Percentiles rank a stretch among this genome's conserved stretches.
Conservation (phyloP, 2,113 vertebrate species). For the Heteronetta atricapilla region DNA sequence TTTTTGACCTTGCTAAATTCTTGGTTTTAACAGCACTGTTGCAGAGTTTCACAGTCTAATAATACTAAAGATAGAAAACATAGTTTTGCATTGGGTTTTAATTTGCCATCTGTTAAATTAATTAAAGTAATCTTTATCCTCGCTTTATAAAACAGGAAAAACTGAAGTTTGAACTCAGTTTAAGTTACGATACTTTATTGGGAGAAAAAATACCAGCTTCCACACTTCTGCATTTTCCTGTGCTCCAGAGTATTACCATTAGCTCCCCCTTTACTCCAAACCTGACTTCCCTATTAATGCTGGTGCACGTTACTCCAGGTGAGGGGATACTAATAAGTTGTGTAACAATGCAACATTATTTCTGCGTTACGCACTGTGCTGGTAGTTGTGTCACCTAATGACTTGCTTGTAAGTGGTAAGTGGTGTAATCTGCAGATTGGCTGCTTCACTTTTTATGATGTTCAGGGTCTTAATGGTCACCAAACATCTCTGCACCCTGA, state of each 20-base stretch:
- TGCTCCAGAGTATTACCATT: rapidly evolving
- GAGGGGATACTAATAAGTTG: neutral
- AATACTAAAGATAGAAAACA: constrained; percentile 7
- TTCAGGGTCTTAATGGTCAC: neutral
- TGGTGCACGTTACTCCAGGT: neutral
- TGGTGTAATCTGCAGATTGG: neutral
- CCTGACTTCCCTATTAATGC: neutral
- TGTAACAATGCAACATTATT: neutral
- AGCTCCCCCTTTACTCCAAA: neutral
- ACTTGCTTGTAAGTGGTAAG: neutral
- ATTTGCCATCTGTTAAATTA: constrained; percentile 55
- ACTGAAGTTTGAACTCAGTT: neutral
- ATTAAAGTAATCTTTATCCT: neutral
- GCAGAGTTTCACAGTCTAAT: constrained; percentile 3
- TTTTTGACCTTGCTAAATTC: neutral
- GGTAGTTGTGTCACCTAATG: neutral
- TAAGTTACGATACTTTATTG: neutral
- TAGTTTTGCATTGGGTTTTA: neutral
- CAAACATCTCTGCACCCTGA: neutral
- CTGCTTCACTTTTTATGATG: neutral
- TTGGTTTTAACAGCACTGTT: neutral
- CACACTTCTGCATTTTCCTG: neutral
- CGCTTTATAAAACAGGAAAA: neutral
- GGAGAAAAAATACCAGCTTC: neutral
- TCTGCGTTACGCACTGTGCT: neutral